Percentiles rank a stretch among this genome's conserved stretches.
These are phyloP conservation scores for Eupeodes luniger DNA, from an alignment of 2,888 invertebrate species.

Conservation along the genomic window DNA sequence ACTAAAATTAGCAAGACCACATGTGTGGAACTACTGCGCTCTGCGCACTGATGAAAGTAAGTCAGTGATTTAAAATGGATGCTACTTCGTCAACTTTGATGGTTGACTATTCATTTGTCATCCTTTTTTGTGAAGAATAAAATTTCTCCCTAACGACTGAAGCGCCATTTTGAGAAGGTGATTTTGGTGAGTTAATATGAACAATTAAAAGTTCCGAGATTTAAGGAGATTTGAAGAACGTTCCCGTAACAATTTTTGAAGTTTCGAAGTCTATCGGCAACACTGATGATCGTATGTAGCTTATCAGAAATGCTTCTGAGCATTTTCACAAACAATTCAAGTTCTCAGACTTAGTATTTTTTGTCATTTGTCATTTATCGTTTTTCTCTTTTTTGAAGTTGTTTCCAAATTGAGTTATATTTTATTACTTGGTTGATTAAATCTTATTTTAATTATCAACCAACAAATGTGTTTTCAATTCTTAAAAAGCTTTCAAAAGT, in stretches of 20 bases:
- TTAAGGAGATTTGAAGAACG: no score
- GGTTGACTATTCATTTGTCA: not conserved
- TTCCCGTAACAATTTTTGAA: no score
- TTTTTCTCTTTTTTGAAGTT: not conserved
- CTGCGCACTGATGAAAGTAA: conserved; percentile 67
- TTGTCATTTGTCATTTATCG: not conserved
- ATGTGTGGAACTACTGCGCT: conserved; percentile 30
- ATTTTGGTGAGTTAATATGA: no score
- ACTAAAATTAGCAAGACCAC: conserved; percentile 70
- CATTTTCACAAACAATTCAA: no score
- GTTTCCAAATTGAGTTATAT: not conserved
- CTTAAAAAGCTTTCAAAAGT: no score
- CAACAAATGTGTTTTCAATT: not conserved
- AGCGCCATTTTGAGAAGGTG: not conserved
- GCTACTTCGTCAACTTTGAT: not conserved
- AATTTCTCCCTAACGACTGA: not conserved
- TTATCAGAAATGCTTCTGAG: no score
- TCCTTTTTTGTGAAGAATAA: not conserved
- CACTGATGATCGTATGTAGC: no score
- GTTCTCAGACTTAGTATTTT: no score
- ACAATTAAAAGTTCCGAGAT: no score
- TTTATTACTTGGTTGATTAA: not conserved
- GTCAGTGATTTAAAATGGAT: conserved; percentile 47
- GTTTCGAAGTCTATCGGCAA: no score
- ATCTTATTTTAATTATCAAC: not conserved